A percentile compares a stretch with the other conserved stretches of the same genome.
These are phyloP conservation scores for Hyla sarda DNA, from an alignment of 2,113 vertebrate genomes.

Conservation along the genomic window DNA sequence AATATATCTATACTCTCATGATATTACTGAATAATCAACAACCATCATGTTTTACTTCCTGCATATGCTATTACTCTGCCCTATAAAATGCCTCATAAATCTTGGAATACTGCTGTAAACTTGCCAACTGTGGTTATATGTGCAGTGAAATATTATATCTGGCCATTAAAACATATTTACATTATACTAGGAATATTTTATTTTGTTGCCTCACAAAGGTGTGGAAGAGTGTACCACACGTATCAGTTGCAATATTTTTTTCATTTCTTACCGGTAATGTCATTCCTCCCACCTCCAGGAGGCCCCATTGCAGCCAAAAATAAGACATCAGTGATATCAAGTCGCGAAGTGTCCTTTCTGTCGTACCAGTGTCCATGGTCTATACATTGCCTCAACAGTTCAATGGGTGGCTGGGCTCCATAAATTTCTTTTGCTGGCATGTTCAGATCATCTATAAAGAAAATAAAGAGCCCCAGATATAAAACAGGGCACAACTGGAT, in stretches of 20 bases:
- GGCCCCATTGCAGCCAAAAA: constrained; percentile 90
- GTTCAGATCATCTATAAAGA: constrained; percentile 87
- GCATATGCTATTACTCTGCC: not conserved
- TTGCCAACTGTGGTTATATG: not conserved
- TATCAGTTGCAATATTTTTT: not conserved
- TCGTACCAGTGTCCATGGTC: constrained; percentile 94
- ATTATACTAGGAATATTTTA: not conserved
- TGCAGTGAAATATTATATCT: not conserved
- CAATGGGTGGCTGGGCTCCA: constrained; percentile 91
- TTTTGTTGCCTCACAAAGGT: not conserved
- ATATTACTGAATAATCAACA: constrained; percentile 8
- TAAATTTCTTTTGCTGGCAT: constrained; percentile 94
- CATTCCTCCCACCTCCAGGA: constrained; percentile 90
- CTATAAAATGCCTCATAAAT: not conserved
- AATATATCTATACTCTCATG: not conserved
- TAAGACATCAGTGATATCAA: constrained; percentile 80
- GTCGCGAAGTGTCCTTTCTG: constrained; percentile 81
- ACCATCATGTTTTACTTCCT: not conserved
- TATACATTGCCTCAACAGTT: constrained; percentile 88
- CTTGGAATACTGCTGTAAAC: not conserved
- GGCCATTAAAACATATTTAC: not conserved
- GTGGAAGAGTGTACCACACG: not conserved
- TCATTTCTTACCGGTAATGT: constrained; percentile 86
- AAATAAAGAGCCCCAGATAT: not conserved
- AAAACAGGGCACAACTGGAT: not conserved